Percentiles rank a stretch among this genome's conserved stretches.
phyloP scores from a whole-genome alignment of 2,797 vertebrate species.

The Nasua narica region DNA sequence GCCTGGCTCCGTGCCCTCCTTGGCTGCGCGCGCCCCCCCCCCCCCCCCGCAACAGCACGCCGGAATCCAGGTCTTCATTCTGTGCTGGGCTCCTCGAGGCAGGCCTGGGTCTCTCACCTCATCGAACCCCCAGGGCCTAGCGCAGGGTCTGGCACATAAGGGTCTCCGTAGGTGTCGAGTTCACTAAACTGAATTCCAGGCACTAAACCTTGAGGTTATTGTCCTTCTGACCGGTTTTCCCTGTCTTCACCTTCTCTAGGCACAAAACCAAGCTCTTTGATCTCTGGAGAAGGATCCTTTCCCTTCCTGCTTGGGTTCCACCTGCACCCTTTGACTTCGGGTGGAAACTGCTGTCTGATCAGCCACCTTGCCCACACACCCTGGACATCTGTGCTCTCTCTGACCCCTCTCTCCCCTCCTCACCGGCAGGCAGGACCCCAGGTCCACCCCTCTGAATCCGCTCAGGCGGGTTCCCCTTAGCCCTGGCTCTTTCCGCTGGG shows the following conservation, averaged over 20 bases:
- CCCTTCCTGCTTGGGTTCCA: slow-evolving; percentile 62
- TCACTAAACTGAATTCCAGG: slow-evolving; percentile 31
- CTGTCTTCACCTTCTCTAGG: slow-evolving; percentile 74
- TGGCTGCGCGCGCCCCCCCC: background rate
- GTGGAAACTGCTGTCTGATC: slow-evolving; percentile 53
- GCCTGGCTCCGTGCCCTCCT: accelerated
- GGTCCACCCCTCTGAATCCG: background rate
- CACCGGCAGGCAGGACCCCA: background rate
- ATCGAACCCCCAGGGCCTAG: background rate
- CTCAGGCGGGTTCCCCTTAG: background rate
- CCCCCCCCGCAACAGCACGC: accelerated
- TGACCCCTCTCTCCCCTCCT: slow-evolving; percentile 1
- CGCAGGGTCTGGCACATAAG: slow-evolving; percentile 52
- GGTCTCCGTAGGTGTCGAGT: slow-evolving; percentile 36
- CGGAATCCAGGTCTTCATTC: background rate
- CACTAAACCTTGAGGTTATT: background rate
- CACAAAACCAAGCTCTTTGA: slow-evolving; percentile 70
- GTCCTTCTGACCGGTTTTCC: slow-evolving; percentile 68
- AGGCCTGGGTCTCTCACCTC: background rate
- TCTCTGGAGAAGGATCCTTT: slow-evolving; percentile 69
- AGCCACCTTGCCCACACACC: slow-evolving; percentile 35
- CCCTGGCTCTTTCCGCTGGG: background rate
- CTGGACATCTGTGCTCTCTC: slow-evolving; percentile 39
- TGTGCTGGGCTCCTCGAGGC: background rate
- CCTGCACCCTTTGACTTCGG: slow-evolving; percentile 63